phyloP scores from a whole-genome alignment of 2,113 vertebrate species.

The Saimiri boliviensis region DNA sequence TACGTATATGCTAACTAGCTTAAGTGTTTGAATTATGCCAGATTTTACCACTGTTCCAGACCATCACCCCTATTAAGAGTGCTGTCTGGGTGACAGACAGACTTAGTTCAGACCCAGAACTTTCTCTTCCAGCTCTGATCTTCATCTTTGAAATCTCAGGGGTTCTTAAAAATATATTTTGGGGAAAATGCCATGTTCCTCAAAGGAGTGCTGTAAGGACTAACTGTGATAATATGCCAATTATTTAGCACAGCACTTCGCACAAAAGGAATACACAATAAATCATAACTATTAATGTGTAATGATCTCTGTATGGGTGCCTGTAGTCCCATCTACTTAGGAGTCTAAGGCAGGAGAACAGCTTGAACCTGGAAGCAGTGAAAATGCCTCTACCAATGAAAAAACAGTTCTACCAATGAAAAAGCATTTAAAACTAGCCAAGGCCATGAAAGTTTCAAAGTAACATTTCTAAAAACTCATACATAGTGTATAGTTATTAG shows the following conservation, averaged over 20 bases:
- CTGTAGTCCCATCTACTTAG: too few relatives aligned
- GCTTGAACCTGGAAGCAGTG: too few relatives aligned
- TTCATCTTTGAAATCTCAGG: neutral
- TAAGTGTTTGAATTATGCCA: neutral
- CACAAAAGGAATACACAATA: neutral
- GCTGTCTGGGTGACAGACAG: neutral
- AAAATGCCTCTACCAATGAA: neutral
- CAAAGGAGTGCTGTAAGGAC: neutral
- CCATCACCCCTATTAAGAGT: neutral
- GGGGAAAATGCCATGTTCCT: neutral
- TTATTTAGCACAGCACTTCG: neutral
- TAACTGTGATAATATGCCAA: neutral
- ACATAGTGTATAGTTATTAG: neutral
- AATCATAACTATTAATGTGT: neutral
- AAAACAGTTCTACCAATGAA: neutral
- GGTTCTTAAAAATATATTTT: neutral
- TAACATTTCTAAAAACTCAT: neutral
- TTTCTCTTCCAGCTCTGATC: neutral
- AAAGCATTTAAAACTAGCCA: neutral
- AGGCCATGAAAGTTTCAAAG: neutral
- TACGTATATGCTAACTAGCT: neutral
- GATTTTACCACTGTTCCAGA: neutral
- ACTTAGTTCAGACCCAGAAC: neutral
- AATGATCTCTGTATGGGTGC: neutral
- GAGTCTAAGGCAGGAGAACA: neutral